Conservation (phyloP, 2,888 invertebrate genomes). For the Rhamnusium bicolor region DNA sequence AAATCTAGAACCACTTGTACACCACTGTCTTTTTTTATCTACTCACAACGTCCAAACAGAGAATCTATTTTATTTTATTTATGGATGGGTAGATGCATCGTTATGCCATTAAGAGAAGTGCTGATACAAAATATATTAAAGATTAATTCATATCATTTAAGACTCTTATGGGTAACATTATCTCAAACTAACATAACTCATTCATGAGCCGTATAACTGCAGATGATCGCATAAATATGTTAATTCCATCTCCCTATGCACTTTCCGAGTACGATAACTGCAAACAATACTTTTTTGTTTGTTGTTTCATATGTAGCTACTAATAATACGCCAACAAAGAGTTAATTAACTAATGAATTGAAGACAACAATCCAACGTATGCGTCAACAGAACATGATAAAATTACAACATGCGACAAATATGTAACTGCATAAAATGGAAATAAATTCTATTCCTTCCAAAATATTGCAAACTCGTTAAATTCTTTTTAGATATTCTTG, state of each 20-base stretch:
- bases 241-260: background rate
- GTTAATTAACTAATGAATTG: too few species aligned
- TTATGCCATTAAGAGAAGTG: slow-evolving; percentile 15
- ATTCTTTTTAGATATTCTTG: too few species aligned
- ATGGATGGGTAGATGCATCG: slow-evolving; percentile 20
- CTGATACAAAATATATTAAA: slow-evolving; percentile 27
- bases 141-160: slow-evolving; percentile 21
- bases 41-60: slow-evolving; percentile 16
- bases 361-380: too few species aligned
- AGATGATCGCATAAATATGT: background rate
- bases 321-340: too few species aligned
- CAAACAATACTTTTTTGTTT: background rate
- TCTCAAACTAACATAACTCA: background rate
- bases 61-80: slow-evolving; percentile 21
- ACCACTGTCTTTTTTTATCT: slow-evolving; percentile 19
- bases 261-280: background rate
- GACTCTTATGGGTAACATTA: background rate
- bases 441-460: too few species aligned
- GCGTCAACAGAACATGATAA: too few species aligned
- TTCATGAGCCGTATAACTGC: background rate
- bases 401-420: too few species aligned
- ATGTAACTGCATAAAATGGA: too few species aligned
- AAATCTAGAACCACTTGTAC: background rate
- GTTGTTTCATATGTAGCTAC: too few species aligned
- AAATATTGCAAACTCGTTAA: too few species aligned